phyloP scores from a whole-genome alignment of 2,797 vertebrate species.

The Peromyscus melanophrys region DNA sequence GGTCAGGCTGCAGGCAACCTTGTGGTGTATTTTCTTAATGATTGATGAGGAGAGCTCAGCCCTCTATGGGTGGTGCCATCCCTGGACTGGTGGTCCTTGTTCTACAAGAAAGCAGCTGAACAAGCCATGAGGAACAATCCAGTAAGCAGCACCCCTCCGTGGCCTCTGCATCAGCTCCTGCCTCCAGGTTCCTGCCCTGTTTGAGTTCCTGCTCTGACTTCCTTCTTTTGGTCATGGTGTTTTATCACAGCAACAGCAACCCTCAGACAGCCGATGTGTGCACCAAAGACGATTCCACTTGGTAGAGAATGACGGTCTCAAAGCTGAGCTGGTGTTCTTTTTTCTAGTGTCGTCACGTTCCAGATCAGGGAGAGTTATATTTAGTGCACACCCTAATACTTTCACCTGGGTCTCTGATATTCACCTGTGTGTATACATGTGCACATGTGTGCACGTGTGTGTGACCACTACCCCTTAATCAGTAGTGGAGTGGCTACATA shows the following conservation, averaged over 20 bases:
- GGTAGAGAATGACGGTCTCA: slow-evolving; percentile 47
- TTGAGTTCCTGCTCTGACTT: neutral
- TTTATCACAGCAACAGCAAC: neutral
- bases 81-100: neutral
- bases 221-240: neutral
- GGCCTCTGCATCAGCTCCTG: neutral
- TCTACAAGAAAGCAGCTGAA: neutral
- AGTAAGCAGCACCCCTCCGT: neutral
- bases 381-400: neutral
- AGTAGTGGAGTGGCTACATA: neutral
- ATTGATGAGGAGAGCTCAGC: neutral
- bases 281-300: slow-evolving; percentile 37
- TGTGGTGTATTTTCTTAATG: neutral
- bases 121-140: neutral
- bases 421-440: neutral
- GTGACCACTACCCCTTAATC: neutral
- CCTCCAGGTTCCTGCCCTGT: neutral
- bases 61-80: neutral
- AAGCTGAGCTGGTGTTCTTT: neutral
- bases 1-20: neutral
- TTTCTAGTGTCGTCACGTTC: neutral
- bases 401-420: slow-evolving; percentile 18
- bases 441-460: neutral
- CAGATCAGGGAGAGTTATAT: neutral
- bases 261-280: neutral